Conservation (phyloP, 1,140 invertebrate genomes). For the Platyura marginata region DNA sequence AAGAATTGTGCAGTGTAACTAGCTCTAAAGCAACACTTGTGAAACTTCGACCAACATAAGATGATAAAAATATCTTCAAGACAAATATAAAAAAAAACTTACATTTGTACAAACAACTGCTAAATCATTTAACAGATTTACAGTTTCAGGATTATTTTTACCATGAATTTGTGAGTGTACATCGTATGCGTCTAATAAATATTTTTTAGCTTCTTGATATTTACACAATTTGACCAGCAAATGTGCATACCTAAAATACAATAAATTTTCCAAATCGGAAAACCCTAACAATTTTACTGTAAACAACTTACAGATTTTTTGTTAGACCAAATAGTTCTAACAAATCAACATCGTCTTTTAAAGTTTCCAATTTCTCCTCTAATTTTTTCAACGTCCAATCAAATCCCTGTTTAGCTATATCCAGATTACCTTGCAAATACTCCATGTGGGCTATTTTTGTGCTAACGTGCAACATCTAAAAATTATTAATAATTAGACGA, state of each 20-base stretch:
- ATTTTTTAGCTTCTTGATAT: conserved; percentile 39
- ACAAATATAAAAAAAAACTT: no score
- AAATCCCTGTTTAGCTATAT: conserved; percentile 50
- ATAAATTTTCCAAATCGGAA: conserved; percentile 32
- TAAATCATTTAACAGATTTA: conserved; percentile 70
- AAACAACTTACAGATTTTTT: conserved; percentile 50
- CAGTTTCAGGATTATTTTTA: conserved; percentile 45
- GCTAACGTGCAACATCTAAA: conserved; percentile 28
- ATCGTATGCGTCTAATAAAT: conserved; percentile 49
- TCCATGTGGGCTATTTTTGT: conserved; percentile 46
- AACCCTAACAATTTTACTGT: conserved; percentile 33
- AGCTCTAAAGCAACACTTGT: no score
- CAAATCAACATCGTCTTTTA: conserved; percentile 15
- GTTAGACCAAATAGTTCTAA: conserved; percentile 28
- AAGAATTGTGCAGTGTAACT: no score
- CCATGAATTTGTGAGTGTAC: conserved; percentile 46
- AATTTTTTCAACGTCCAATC: conserved; percentile 49
- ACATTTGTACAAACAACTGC: conserved; percentile 46
- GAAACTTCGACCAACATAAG: no score
- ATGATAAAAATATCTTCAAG: no score
- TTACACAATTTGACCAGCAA: conserved; percentile 45
- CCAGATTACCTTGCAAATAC: conserved; percentile 33
- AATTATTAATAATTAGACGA: no score
- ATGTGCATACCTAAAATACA: conserved; percentile 59
- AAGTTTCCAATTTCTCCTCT: conserved; percentile 22